These are phyloP conservation scores for Planococcus citri DNA, from an alignment of 1,140 invertebrate genomes.

Conservation along the genomic window DNA sequence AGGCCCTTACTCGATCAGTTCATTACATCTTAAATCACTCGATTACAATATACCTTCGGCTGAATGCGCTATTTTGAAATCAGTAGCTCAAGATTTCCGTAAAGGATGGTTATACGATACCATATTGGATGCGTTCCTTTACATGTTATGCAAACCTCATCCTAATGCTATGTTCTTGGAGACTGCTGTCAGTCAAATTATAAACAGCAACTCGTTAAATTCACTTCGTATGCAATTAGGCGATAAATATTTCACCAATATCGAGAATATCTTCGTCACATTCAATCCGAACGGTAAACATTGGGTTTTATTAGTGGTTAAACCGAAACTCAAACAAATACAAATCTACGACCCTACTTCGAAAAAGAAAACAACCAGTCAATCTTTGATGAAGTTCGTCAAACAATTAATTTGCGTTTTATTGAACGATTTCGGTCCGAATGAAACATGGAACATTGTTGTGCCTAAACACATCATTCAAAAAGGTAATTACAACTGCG, in stretches of 20 bases:
- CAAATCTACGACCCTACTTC: neutral
- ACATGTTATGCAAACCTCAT: neutral
- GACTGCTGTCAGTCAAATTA: neutral
- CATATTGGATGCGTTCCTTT: neutral
- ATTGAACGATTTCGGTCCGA: neutral
- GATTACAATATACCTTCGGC: constrained; percentile 6
- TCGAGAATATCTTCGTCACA: neutral
- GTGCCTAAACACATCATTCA: neutral
- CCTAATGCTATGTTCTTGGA: neutral
- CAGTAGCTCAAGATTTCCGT: neutral
- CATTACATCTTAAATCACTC: constrained; percentile 6
- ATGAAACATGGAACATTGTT: neutral
- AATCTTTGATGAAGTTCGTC: neutral
- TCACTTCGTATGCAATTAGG: neutral
- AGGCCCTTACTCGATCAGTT: neutral
- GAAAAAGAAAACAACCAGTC: neutral
- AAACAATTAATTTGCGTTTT: neutral
- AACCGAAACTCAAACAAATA: neutral
- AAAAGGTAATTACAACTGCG: constrained; percentile 15
- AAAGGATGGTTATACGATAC: constrained; percentile 14
- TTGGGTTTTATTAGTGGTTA: constrained; percentile 1
- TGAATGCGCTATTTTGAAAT: neutral
- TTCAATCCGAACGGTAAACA: neutral
- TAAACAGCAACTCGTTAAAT: neutral
- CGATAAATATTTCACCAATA: neutral